phyloP scores from a whole-genome alignment of 2,888 invertebrate genomes.

The Drosophila fulvimacula region DNA sequence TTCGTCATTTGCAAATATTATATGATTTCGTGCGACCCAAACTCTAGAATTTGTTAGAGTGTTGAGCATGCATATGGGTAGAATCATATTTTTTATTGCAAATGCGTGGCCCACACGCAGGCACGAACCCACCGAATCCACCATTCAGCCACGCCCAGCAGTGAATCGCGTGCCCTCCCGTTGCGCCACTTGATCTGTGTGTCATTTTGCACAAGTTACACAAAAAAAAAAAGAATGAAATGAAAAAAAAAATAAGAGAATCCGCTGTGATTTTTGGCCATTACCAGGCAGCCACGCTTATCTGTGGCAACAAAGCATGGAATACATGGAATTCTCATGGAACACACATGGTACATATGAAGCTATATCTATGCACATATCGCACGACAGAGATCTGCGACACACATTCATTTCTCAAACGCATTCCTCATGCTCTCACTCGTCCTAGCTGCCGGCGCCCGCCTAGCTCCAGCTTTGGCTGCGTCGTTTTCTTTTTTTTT shows the following conservation, averaged over 20 bases:
- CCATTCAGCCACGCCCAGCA: constrained; percentile 17
- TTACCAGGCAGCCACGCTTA: constrained; percentile 69
- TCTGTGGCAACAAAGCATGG: constrained; percentile 62
- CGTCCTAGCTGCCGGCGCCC: not conserved
- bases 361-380: constrained; percentile 69
- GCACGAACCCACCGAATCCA: constrained; percentile 13
- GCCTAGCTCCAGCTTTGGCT: constrained; percentile 4
- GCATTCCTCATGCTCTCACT: constrained; percentile 53
- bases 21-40: constrained; percentile 65
- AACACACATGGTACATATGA: constrained; percentile 47
- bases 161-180: constrained; percentile 30
- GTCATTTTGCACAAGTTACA: constrained; percentile 59
- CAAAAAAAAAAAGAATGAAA: constrained; percentile 17
- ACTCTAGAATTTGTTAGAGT: constrained; percentile 57
- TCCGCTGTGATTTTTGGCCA: constrained; percentile 77
- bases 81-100: constrained; percentile 74
- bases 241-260: constrained; percentile 35
- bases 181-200: constrained; percentile 65
- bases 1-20: constrained; percentile 81
- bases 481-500: constrained; percentile 36
- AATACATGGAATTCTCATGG: constrained; percentile 46
- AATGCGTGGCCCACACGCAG: constrained; percentile 61
- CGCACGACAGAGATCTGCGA: constrained; percentile 63
- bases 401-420: constrained; percentile 64
- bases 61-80: constrained; percentile 62